phyloP scores from a whole-genome alignment of 2,888 invertebrate species.

The Calliopum simillimum region DNA sequence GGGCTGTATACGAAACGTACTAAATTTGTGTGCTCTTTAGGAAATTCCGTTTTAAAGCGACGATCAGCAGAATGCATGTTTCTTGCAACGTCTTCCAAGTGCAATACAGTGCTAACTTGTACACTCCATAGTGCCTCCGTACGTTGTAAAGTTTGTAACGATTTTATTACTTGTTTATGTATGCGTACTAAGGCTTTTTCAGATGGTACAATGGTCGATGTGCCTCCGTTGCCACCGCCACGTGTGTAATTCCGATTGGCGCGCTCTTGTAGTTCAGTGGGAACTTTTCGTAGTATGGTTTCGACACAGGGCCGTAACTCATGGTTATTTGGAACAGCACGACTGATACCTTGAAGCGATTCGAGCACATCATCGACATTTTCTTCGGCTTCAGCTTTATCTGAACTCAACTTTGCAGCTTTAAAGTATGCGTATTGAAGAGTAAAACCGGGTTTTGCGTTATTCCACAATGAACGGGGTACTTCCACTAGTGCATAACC shows the following conservation, averaged over 20 bases:
- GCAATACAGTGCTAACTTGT: conserved; percentile 81
- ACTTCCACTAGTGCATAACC: conserved; percentile 97
- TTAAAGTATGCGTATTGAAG: conserved; percentile 92
- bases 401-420: conserved; percentile 92
- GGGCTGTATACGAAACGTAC: conserved; percentile 75
- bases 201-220: conserved; percentile 76
- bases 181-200: conserved; percentile 89
- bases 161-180: conserved; percentile 92
- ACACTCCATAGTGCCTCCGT: conserved; percentile 95
- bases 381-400: conserved; percentile 97
- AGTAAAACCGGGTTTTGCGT: conserved; percentile 85
- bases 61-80: conserved; percentile 74
- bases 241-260: conserved; percentile 72
- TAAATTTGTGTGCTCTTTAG: conserved; percentile 72
- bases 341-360: conserved; percentile 85
- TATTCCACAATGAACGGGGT: conserved; percentile 91
- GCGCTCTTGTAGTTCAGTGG: conserved; percentile 80
- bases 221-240: conserved; percentile 69
- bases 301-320: conserved; percentile 84
- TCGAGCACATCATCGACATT: conserved; percentile 94
- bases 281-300: conserved; percentile 89
- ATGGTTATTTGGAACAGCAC: conserved; percentile 81
- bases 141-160: conserved; percentile 90
- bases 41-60: conserved; percentile 78
- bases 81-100: conserved; percentile 88